Evolutionary conservation across 2,113 vertebrate species (phyloP).

Genomic region (Labeo rohita): DNA sequence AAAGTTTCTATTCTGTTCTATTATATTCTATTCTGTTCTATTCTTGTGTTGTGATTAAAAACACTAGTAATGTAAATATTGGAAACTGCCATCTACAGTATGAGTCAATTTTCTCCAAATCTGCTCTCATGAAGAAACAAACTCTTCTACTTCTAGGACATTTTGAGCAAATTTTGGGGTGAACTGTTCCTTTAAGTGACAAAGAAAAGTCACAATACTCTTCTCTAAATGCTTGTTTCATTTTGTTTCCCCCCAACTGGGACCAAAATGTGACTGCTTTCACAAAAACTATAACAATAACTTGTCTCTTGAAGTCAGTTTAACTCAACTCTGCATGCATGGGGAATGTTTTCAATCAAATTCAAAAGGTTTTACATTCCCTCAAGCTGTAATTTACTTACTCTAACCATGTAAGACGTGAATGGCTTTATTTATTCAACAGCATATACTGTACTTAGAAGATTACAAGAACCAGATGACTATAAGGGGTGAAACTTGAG

Average conservation of each 20-base stretch:
- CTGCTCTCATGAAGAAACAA: neutral
- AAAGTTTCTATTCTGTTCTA: too few species aligned
- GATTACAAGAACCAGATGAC: conserved; percentile 57
- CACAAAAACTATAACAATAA: conserved; percentile 1
- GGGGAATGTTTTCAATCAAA: conserved; percentile 39
- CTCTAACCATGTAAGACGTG: conserved; percentile 63
- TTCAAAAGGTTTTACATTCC: neutral
- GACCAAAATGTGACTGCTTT: conserved; percentile 1
- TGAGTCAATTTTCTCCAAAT: too few species aligned
- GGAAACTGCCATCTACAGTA: too few species aligned
- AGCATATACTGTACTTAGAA: conserved; percentile 53
- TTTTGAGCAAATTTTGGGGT: neutral
- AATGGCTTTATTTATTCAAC: conserved; percentile 57
- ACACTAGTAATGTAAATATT: too few species aligned
- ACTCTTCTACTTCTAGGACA: neutral
- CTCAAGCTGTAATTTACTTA: conserved; percentile 57
- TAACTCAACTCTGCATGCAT: conserved; percentile 3
- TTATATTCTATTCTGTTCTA: too few species aligned
- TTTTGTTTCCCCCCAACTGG: neutral
- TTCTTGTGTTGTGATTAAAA: too few species aligned
- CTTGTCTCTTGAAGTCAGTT: conserved; percentile 6
- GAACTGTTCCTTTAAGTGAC: neutral
- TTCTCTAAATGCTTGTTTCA: neutral
- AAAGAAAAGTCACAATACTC: neutral
- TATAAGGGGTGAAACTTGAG: conserved; percentile 50